Conservation (phyloP, 1,140 invertebrate genomes). For the Drosophila pectinifera region DNA sequence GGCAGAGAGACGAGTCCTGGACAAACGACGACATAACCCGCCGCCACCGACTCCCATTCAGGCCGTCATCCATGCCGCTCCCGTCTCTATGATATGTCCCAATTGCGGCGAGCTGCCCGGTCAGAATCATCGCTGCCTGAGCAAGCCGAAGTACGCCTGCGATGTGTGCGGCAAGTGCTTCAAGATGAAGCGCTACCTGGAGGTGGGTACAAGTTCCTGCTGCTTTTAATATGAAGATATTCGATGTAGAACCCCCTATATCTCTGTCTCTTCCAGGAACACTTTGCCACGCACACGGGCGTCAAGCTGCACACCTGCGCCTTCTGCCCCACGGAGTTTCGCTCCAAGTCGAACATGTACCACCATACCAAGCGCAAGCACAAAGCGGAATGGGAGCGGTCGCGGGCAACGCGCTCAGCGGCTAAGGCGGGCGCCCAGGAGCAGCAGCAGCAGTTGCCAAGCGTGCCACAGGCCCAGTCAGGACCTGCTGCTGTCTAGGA, state of each 20-base stretch:
- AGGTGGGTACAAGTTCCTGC: constrained; percentile 29
- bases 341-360: constrained; percentile 84
- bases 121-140: constrained; percentile 61
- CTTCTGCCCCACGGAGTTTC: constrained; percentile 80
- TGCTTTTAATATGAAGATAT: too few relatives aligned
- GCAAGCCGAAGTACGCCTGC: constrained; percentile 69
- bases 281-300: constrained; percentile 84
- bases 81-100: constrained; percentile 40
- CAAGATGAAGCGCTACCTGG: constrained; percentile 73
- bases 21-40: constrained; percentile 55
- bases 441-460: constrained; percentile 17
- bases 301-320: constrained; percentile 82
- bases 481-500: constrained; percentile 29
- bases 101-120: constrained; percentile 59
- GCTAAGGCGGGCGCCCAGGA: constrained; percentile 52
- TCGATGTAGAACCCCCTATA: too few relatives aligned
- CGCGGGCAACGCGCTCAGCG: constrained; percentile 59
- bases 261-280: constrained; percentile 50
- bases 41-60: constrained; percentile 1
- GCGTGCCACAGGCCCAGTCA: constrained; percentile 7
- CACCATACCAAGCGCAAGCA: constrained; percentile 82
- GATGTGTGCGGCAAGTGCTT: constrained; percentile 74
- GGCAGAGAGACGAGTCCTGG: constrained; percentile 43
- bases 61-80: not conserved
- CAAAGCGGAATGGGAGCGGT: constrained; percentile 72